Evolutionary conservation across 2,113 vertebrate species (phyloP).

Genomic region (Globicephala melas): DNA sequence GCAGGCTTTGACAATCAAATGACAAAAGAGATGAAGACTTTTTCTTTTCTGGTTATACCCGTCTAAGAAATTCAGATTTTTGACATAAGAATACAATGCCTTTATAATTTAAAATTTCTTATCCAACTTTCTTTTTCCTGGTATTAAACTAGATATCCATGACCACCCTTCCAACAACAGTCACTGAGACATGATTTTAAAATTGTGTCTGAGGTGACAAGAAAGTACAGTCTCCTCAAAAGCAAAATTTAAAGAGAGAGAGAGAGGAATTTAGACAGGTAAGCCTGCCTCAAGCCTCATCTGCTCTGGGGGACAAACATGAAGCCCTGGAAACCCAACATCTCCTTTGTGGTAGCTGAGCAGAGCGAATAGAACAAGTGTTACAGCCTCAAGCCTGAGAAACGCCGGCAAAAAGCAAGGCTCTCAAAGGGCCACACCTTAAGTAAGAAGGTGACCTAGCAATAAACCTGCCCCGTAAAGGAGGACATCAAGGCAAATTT

Average conservation of each 20-base stretch:
- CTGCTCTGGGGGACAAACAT: background rate
- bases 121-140: background rate
- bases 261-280: background rate
- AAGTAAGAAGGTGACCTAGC: background rate
- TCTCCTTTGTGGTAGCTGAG: background rate
- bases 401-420: background rate
- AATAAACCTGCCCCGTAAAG: background rate
- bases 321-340: background rate
- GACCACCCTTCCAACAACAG: background rate
- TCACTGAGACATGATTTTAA: background rate
- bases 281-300: background rate
- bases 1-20: background rate
- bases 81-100: background rate
- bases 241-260: background rate
- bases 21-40: background rate
- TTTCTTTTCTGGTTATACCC: background rate
- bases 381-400: background rate
- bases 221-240: background rate
- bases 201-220: background rate
- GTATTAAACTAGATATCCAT: background rate
- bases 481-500: background rate
- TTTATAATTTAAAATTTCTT: background rate
- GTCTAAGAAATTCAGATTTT: background rate
- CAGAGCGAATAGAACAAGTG: background rate
- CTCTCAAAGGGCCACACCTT: background rate